phyloP scores from a whole-genome alignment of 2,113 vertebrate genomes.

The Xenopus laevis region DNA sequence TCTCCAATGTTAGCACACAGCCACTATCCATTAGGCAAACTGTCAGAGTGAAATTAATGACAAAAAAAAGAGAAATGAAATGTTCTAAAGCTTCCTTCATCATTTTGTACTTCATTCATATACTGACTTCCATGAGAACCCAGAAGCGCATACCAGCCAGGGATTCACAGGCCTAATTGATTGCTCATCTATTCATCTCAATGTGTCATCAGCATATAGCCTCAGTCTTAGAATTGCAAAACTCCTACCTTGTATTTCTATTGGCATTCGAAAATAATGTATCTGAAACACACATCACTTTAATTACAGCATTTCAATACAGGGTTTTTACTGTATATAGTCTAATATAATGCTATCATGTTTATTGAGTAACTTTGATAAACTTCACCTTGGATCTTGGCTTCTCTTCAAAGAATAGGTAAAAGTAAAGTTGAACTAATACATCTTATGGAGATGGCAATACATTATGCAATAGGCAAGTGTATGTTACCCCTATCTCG shows the following conservation, averaged over 20 bases:
- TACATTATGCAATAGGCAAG: too few relatives aligned
- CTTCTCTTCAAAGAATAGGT: too few relatives aligned
- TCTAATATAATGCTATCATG: too few relatives aligned
- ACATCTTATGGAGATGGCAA: too few relatives aligned
- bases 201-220: neutral
- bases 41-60: slow-evolving; percentile 24
- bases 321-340: too few relatives aligned
- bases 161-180: slow-evolving; percentile 29
- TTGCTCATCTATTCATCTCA: slow-evolving; percentile 28
- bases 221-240: neutral
- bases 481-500: too few relatives aligned
- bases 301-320: too few relatives aligned
- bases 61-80: slow-evolving; percentile 11
- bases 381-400: too few relatives aligned
- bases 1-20: slow-evolving; percentile 6
- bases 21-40: slow-evolving; percentile 28
- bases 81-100: slow-evolving; percentile 22
- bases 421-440: too few relatives aligned
- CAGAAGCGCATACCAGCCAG: slow-evolving; percentile 2
- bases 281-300: too few relatives aligned
- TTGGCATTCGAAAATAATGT: neutral
- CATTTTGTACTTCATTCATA: slow-evolving; percentile 15
- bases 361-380: too few relatives aligned
- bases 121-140: neutral
- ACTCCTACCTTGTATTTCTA: slow-evolving; percentile 16